Conservation (phyloP, 2,113 vertebrate species). For the Rhegmatorhina hoffmannsi region DNA sequence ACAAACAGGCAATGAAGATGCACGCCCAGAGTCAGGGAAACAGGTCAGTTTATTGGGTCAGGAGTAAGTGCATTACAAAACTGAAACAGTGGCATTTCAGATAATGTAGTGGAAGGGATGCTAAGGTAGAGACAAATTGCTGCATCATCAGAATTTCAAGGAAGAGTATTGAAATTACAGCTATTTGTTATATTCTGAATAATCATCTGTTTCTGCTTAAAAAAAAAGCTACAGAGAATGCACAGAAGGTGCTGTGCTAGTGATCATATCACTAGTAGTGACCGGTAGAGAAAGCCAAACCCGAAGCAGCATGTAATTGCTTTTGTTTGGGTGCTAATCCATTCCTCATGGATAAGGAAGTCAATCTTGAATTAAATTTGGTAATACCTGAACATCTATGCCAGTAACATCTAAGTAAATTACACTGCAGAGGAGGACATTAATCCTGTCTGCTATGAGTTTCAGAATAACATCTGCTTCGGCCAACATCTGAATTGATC, state of each 20-base stretch:
- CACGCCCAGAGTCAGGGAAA: not conserved
- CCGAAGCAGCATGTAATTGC: not conserved
- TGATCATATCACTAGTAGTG: not conserved
- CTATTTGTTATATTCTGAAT: not conserved
- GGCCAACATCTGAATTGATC: not conserved
- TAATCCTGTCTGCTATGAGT: not conserved
- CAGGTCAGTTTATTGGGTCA: not conserved
- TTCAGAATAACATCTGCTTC: not conserved
- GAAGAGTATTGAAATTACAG: not conserved
- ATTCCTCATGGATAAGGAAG: not conserved
- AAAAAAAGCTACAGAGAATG: not conserved
- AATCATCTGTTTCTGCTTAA: not conserved
- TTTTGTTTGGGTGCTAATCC: not conserved
- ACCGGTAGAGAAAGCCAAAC: not conserved
- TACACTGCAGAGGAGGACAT: not conserved
- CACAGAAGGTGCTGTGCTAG: not conserved
- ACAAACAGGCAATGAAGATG: not conserved
- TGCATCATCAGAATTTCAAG: constrained; percentile 11
- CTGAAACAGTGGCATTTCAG: not conserved
- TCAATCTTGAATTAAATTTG: not conserved
- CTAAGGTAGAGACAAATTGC: not conserved
- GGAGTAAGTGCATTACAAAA: not conserved
- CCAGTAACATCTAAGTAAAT: not conserved
- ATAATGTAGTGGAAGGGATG: not conserved
- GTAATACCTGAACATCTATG: not conserved